Percentiles rank a stretch among this genome's conserved stretches.
phyloP scores from a whole-genome alignment of 1,140 invertebrate genomes.

The Drosophila parvula region DNA sequence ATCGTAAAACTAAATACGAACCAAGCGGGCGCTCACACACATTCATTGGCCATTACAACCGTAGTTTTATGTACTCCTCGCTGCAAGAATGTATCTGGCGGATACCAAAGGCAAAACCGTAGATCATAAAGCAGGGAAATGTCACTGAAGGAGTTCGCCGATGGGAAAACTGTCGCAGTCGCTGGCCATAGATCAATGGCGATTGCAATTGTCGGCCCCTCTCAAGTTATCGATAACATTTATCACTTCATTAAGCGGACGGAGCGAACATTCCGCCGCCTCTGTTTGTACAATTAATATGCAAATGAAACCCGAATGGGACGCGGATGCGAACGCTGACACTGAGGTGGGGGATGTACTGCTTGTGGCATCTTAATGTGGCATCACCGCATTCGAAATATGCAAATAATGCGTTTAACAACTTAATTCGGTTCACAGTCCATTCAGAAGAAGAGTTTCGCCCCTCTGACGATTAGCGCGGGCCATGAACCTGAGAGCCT shows the following conservation, averaged over 20 bases:
- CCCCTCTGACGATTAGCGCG: slow-evolving; percentile 68
- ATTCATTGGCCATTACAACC: slow-evolving; percentile 26
- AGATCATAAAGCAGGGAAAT: slow-evolving; percentile 25
- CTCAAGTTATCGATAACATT: slow-evolving; percentile 60
- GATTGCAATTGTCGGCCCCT: slow-evolving; percentile 43
- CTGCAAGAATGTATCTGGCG: slow-evolving; percentile 33
- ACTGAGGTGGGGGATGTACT: slow-evolving; percentile 10
- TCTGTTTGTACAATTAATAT: slow-evolving; percentile 82
- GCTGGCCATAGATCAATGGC: slow-evolving; percentile 39
- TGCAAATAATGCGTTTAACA: slow-evolving; percentile 84
- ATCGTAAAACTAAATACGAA: slow-evolving; percentile 58
- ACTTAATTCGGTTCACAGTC: slow-evolving; percentile 72
- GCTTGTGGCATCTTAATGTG: slow-evolving; percentile 69
- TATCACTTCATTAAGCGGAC: slow-evolving; percentile 74
- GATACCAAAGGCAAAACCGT: slow-evolving; percentile 15
- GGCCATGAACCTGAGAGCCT: slow-evolving; percentile 66
- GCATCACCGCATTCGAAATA: slow-evolving; percentile 70
- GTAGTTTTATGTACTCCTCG: slow-evolving; percentile 42
- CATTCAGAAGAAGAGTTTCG: slow-evolving; percentile 40
- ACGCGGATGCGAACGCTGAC: neutral
- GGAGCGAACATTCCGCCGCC: slow-evolving; percentile 42
- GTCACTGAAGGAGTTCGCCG: neutral
- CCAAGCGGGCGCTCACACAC: neutral
- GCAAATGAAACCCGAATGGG: slow-evolving; percentile 62
- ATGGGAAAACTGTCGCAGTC: slow-evolving; percentile 25